A percentile compares a stretch with the other conserved stretches of the same genome.
Conservation (phyloP, 2,113 vertebrate species). For the Phainopepla nitens region DNA sequence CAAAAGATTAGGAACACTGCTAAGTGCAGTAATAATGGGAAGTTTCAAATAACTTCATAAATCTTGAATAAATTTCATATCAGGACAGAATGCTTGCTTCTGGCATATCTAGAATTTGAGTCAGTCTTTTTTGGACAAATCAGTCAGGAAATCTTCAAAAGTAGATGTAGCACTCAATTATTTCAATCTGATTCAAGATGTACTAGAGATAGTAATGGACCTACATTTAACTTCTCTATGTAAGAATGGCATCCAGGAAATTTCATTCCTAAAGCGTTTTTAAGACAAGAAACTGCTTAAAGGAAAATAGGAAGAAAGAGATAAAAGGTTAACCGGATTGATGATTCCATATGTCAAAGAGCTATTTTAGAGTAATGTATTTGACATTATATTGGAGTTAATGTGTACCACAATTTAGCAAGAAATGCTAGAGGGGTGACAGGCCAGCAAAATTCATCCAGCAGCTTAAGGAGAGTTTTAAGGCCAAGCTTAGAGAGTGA, state of each 20-base stretch:
- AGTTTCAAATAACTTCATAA: not conserved
- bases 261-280: not conserved
- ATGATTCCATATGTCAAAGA: not conserved
- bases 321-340: not conserved
- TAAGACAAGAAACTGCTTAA: not conserved
- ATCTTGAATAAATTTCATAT: not conserved
- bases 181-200: not conserved
- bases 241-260: not conserved
- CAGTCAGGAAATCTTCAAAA: not conserved
- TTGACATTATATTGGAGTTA: not conserved
- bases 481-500: not conserved
- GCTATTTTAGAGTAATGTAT: not conserved
- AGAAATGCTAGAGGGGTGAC: not conserved
- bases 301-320: not conserved
- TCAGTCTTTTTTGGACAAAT: not conserved
- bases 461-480: not conserved
- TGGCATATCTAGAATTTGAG: not conserved
- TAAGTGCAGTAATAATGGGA: not conserved
- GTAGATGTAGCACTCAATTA: not conserved
- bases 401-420: not conserved
- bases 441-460: not conserved
- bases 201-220: not conserved
- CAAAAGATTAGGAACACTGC: not conserved
- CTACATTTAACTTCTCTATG: not conserved
- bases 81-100: not conserved